Evolutionary conservation across 2,888 invertebrate species (phyloP).

Genomic region (Leptinotarsa rubiginosa): DNA sequence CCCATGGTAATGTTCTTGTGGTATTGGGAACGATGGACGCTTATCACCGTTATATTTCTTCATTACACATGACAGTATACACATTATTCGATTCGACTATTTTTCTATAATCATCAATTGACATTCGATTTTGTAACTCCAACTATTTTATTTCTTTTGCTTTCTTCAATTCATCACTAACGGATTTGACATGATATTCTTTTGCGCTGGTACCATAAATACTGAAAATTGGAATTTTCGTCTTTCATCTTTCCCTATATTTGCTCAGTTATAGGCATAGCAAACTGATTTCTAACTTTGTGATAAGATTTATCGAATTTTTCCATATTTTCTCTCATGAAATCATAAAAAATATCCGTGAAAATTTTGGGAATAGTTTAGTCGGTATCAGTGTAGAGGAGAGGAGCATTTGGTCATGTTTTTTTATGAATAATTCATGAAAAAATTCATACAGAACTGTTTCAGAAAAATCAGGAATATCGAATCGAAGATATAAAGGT

Average conservation of each 20-base stretch:
- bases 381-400: not conserved
- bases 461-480: not conserved
- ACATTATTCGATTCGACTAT: not conserved
- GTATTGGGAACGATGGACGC: no score
- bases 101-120: slow-evolving; percentile 16
- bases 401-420: not conserved
- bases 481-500: not conserved
- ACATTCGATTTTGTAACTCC: not conserved
- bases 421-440: not conserved
- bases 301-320: slow-evolving; percentile 59
- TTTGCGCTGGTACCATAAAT: slow-evolving; percentile 3
- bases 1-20: no score
- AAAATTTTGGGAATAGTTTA: slow-evolving; percentile 50
- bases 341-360: slow-evolving; percentile 59
- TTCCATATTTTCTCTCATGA: slow-evolving; percentile 40
- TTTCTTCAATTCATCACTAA: slow-evolving; percentile 20
- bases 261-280: no score
- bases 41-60: no score
- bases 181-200: slow-evolving; percentile 28
- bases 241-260: not conserved
- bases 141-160: slow-evolving; percentile 26
- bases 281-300: no score
- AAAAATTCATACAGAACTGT: not conserved
- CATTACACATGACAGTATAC: no score
- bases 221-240: not conserved